Conservation (phyloP, 2,797 vertebrate species). For the Chaetophractus vellerosus region DNA sequence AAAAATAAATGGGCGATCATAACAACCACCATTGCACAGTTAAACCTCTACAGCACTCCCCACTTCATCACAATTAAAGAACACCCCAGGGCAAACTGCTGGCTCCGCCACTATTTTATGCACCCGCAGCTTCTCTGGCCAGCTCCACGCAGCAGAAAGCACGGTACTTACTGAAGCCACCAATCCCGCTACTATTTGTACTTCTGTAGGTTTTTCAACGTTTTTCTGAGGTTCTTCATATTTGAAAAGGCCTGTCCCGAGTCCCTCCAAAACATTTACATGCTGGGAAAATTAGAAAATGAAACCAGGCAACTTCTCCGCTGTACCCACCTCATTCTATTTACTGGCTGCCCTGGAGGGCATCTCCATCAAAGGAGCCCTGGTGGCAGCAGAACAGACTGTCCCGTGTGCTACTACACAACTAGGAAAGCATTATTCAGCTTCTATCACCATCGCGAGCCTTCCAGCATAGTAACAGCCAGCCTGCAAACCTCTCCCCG, state of each 20-base stretch:
- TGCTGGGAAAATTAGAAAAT: not conserved
- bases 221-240: not conserved
- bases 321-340: not conserved
- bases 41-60: too few species aligned
- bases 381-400: fast-evolving
- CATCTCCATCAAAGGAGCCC: too few species aligned
- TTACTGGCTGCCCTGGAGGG: too few species aligned
- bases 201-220: not conserved
- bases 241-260: not conserved
- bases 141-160: not conserved
- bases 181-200: too few species aligned
- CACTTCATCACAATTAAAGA: too few species aligned
- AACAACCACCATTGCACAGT: too few species aligned
- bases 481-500: not conserved
- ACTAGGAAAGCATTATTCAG: too few species aligned
- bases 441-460: fast-evolving
- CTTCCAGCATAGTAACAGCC: fast-evolving
- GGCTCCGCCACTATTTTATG: too few species aligned
- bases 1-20: too few species aligned
- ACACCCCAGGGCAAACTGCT: too few species aligned
- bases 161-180: not conserved
- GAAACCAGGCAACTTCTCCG: not conserved
- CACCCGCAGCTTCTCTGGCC: not conserved
- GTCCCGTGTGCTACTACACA: fast-evolving
- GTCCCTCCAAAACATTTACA: not conserved